Percentiles rank a stretch among this genome's conserved stretches.
Conservation (phyloP, 2,888 invertebrate species). For the Rhyacophila evoluta region DNA sequence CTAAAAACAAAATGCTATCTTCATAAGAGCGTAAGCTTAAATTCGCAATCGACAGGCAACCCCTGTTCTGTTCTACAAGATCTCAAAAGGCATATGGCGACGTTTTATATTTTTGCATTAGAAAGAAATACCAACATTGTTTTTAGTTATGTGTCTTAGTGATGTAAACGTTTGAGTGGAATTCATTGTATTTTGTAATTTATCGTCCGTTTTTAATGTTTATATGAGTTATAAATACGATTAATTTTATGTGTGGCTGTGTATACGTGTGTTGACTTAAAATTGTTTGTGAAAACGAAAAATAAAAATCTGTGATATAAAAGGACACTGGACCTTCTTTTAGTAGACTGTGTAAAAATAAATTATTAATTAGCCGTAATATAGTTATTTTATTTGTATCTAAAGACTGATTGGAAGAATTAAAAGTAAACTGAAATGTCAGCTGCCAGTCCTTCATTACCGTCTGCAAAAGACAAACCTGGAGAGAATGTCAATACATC, state of each 20-base stretch:
- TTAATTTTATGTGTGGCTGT: slow-evolving; percentile 69
- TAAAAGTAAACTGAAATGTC: slow-evolving; percentile 65
- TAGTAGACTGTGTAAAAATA: slow-evolving; percentile 63
- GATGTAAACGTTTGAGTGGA: slow-evolving; percentile 47
- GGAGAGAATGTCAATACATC: slow-evolving; percentile 31
- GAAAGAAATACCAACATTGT: slow-evolving; percentile 68
- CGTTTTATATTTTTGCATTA: slow-evolving; percentile 72
- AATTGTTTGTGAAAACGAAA: slow-evolving; percentile 72
- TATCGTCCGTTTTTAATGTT: slow-evolving; percentile 70
- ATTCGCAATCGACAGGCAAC: neutral
- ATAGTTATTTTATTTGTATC: slow-evolving; percentile 42
- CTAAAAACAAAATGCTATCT: too few relatives aligned
- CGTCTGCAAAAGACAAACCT: slow-evolving; percentile 46
- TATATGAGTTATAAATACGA: slow-evolving; percentile 70
- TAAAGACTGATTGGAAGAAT: slow-evolving; percentile 60
- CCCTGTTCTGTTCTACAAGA: slow-evolving; percentile 1
- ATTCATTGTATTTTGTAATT: slow-evolving; percentile 69
- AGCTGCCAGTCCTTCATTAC: slow-evolving; percentile 64
- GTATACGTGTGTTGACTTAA: slow-evolving; percentile 67
- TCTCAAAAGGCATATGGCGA: slow-evolving; percentile 70
- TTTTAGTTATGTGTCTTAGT: slow-evolving; percentile 71
- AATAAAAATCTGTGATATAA: slow-evolving; percentile 75
- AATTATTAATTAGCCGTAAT: slow-evolving; percentile 59
- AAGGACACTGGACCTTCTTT: slow-evolving; percentile 66
- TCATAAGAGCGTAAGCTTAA: too few relatives aligned